Evolutionary conservation across 1,140 invertebrate species (phyloP).

Genomic region (Samia ricini): DNA sequence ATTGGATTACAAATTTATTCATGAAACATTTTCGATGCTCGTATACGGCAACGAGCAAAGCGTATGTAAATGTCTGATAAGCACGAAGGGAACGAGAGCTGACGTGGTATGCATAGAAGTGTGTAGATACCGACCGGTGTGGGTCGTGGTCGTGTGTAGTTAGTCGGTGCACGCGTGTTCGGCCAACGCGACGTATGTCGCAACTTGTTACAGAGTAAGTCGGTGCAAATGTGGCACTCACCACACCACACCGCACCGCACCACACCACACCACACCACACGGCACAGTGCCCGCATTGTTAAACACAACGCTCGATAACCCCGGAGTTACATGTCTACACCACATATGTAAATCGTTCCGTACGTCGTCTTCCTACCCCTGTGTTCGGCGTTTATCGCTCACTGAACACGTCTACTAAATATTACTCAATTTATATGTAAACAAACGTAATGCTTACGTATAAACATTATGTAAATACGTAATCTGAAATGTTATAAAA

Average conservation of each 20-base stretch:
- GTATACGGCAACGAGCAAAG: slow-evolving; percentile 61
- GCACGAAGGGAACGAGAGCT: slow-evolving; percentile 44
- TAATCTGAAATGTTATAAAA: background rate
- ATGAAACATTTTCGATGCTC: slow-evolving; percentile 71
- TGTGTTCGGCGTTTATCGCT: background rate
- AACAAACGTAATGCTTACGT: background rate
- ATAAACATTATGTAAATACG: background rate
- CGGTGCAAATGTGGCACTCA: slow-evolving; percentile 2
- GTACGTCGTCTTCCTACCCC: background rate
- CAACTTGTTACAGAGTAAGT: background rate
- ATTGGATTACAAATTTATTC: slow-evolving; percentile 74
- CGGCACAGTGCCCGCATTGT: slow-evolving; percentile 52
- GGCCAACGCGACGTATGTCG: background rate
- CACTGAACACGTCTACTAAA: background rate
- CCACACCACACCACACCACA: slow-evolving; percentile 31
- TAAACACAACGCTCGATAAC: slow-evolving; percentile 39
- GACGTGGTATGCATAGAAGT: slow-evolving; percentile 40
- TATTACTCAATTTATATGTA: background rate
- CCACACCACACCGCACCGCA: slow-evolving; percentile 1
- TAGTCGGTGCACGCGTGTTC: slow-evolving; percentile 28
- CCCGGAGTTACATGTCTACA: slow-evolving; percentile 9
- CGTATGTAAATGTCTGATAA: slow-evolving; percentile 74
- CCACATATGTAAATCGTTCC: background rate
- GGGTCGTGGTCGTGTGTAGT: slow-evolving; percentile 13
- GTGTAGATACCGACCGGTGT: slow-evolving; percentile 4